These are phyloP conservation scores for Apostichopus californicus DNA, from an alignment of 35 echinoderm and acorn worm genomes.

Conservation along the genomic window DNA sequence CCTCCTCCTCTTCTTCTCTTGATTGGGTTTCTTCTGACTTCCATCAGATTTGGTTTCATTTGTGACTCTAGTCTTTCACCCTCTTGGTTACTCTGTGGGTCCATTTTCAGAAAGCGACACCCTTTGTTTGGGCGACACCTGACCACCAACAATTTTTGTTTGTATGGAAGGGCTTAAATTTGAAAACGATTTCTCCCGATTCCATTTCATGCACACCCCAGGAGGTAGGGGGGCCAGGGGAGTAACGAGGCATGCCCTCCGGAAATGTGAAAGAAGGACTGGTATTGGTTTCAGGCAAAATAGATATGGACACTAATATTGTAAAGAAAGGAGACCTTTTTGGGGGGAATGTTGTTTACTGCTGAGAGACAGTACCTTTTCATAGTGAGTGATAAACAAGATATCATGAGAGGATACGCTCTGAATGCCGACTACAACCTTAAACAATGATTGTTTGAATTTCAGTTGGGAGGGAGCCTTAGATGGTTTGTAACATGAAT, in stretches of 20 bases:
- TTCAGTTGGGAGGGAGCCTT: too few relatives aligned
- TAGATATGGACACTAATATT: too few relatives aligned
- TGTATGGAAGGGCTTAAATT: background rate
- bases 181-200: background rate
- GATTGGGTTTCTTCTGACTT: background rate
- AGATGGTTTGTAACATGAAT: too few relatives aligned
- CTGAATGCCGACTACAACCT: too few relatives aligned
- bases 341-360: too few relatives aligned
- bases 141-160: background rate
- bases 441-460: too few relatives aligned
- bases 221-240: background rate
- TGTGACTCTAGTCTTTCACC: background rate
- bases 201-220: slow-evolving; percentile 1
- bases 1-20: too few relatives aligned
- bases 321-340: too few relatives aligned
- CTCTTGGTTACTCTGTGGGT: background rate
- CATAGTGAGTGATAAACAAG: too few relatives aligned
- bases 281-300: too few relatives aligned
- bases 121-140: slow-evolving; percentile 22
- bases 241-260: background rate
- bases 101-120: slow-evolving; percentile 18
- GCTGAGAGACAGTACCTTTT: too few relatives aligned
- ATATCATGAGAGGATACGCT: too few relatives aligned
- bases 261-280: background rate
- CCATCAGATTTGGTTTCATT: slow-evolving; percentile 5